phyloP scores from a whole-genome alignment of 2,888 invertebrate genomes.

The Dusona sp. region DNA sequence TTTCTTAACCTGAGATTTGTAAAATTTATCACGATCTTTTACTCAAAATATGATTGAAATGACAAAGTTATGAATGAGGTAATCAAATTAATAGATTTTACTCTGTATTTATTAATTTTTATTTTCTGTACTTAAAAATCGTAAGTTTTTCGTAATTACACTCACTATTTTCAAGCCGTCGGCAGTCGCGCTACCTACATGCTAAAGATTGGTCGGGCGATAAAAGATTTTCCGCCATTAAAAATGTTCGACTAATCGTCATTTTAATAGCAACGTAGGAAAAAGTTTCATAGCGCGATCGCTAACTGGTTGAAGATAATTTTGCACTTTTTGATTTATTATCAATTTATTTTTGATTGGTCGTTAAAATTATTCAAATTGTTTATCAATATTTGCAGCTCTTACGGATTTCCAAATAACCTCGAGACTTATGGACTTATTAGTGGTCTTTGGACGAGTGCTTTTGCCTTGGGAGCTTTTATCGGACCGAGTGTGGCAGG shows the following conservation, averaged over 20 bases:
- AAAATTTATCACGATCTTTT: not conserved
- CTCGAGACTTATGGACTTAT: slow-evolving; percentile 95
- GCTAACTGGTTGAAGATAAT: not conserved
- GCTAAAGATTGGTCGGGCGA: no score
- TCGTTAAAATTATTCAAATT: not conserved
- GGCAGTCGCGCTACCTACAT: no score
- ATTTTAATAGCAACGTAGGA: no score
- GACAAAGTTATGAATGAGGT: not conserved
- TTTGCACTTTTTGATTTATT: not conserved
- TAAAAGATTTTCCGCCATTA: no score
- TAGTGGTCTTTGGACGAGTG: slow-evolving; percentile 96
- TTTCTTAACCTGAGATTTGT: not conserved
- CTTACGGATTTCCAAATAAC: slow-evolving; percentile 92
- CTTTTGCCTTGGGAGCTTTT: slow-evolving; percentile 95
- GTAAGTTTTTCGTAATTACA: not conserved
- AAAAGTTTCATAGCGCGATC: no score
- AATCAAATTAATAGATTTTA: not conserved
- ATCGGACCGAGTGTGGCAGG: slow-evolving; percentile 92
- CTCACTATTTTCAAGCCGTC: no score
- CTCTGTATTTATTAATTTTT: no score
- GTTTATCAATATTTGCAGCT: slow-evolving; percentile 84
- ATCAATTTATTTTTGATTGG: not conserved
- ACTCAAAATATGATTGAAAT: no score
- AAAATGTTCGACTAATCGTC: no score
- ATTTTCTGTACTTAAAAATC: not conserved